These are phyloP conservation scores for Mythimna ferrago DNA, from an alignment of 2,888 invertebrate species.

Conservation along the genomic window DNA sequence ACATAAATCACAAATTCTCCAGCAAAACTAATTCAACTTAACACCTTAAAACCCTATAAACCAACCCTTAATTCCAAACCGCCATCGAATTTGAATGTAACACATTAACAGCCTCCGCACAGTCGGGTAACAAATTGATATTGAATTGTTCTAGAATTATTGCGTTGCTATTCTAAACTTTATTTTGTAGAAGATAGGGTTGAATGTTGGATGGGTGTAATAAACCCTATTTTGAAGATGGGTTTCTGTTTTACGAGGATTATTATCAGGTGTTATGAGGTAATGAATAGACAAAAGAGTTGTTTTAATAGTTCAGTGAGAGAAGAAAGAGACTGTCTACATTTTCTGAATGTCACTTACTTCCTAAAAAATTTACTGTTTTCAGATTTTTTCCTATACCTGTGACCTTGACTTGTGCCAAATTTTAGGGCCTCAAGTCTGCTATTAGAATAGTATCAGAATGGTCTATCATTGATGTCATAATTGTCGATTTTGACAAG, in stretches of 20 bases:
- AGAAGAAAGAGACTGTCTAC: too few relatives aligned
- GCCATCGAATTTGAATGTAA: conserved; percentile 20
- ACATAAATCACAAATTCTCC: not conserved
- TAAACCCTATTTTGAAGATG: conserved; percentile 29
- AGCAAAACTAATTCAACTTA: conserved; percentile 19
- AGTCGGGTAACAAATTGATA: conserved; percentile 33
- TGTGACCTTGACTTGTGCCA: too few relatives aligned
- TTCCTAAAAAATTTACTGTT: too few relatives aligned
- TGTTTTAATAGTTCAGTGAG: not conserved
- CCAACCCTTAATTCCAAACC: conserved; percentile 22
- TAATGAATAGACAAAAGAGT: conserved; percentile 25
- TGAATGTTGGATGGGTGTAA: not conserved
- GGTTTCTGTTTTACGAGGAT: conserved; percentile 39
- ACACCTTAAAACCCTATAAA: conserved; percentile 19
- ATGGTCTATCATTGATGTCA: too few relatives aligned
- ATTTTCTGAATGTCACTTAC: too few relatives aligned
- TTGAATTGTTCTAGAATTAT: not conserved
- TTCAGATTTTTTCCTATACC: too few relatives aligned
- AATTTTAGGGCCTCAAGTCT: too few relatives aligned
- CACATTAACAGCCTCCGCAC: conserved; percentile 15
- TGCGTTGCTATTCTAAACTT: conserved; percentile 8
- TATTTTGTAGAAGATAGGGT: not conserved
- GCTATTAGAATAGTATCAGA: too few relatives aligned
- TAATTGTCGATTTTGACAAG: too few relatives aligned
- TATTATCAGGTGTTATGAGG: conserved; percentile 20